Base-by-base conservation (phyloP, 2,113 vertebrate species). In the Chascanopsetta lugubris region DNA sequence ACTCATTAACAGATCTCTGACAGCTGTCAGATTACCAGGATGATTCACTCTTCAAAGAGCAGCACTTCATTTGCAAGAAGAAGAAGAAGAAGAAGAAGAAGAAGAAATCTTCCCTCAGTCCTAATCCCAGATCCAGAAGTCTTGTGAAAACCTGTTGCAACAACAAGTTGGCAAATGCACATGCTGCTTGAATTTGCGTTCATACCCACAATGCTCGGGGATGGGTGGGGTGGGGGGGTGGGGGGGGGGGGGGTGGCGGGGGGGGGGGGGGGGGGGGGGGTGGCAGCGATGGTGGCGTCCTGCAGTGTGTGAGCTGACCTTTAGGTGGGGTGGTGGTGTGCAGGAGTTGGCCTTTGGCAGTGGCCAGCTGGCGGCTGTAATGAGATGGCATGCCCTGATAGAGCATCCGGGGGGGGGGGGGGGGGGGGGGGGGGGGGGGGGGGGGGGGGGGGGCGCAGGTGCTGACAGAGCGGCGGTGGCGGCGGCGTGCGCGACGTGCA, bases 341-440 rank as follows among this genome's bases (percentile, higher is more conserved):
- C 72, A 50, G 61, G 51, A 79, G 64, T 70, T 64, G 78, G 87
- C 90, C 87, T 86, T 87, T 87, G 87, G 87, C 87, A 74, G 81
- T 51, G 72, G 69, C 85, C 91, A 93, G 90, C 89, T 92, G 91
- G 84, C 78, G 43, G 55, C 65, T 49, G 78, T 91, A 91, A 92
- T 92, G 88, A 91, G 91, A 92, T 92, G 87, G 80, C 80, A 45
- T 50, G 60, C 57, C 73, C 79, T 70, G 91, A 93, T 92, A 91
- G 66, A 64, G 71, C 68, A n/a, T 64, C 68, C 69, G 54, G 82
- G 72, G 36, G 90, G 92, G 91, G 91, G 91, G 90, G 86, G 88
- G 76, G 65, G 26, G 77, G 57, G 87, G 81, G 80, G 83, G 80
- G 84, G 55, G 55, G 36, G 69, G 57, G 79, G 66, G 84, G 24